A percentile compares a stretch with the other conserved stretches of the same genome.
Evolutionary conservation across 1,140 invertebrate species (phyloP).

Genomic region (Magallana angulata): DNA sequence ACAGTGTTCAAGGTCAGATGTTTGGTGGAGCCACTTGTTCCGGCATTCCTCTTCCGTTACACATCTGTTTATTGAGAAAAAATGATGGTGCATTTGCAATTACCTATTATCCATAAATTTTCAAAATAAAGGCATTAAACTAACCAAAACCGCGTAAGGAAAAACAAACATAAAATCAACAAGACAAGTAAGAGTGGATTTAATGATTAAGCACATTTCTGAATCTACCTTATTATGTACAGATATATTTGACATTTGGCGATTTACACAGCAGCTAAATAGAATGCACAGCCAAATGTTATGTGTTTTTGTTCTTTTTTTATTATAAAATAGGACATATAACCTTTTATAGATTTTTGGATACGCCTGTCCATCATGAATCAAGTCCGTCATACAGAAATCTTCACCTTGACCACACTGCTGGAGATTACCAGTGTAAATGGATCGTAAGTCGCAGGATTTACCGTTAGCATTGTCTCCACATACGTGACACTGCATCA

Average conservation of each 20-base stretch:
- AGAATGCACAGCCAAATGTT: too few relatives aligned
- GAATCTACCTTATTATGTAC: too few relatives aligned
- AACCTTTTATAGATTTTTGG: conserved; percentile 23
- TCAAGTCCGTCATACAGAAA: conserved; percentile 26
- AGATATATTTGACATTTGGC: too few relatives aligned
- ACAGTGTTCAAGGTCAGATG: conserved; percentile 30
- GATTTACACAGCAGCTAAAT: too few relatives aligned
- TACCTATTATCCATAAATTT: too few relatives aligned
- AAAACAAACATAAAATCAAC: too few relatives aligned
- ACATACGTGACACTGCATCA: neutral
- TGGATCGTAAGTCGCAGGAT: neutral
- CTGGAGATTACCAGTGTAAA: neutral
- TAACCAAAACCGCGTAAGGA: too few relatives aligned
- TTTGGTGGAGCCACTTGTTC: conserved; percentile 38
- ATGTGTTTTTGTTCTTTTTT: too few relatives aligned
- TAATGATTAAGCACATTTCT: too few relatives aligned
- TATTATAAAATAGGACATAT: neutral
- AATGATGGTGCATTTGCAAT: too few relatives aligned
- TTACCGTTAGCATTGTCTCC: neutral
- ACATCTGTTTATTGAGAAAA: conserved; percentile 1
- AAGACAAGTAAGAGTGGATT: too few relatives aligned
- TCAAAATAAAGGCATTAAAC: too few relatives aligned
- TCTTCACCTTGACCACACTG: neutral
- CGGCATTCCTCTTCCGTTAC: conserved; percentile 25
- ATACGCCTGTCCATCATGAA: neutral